Conservation (phyloP, 2,113 vertebrate species). For the Gorsachius goisagi region DNA sequence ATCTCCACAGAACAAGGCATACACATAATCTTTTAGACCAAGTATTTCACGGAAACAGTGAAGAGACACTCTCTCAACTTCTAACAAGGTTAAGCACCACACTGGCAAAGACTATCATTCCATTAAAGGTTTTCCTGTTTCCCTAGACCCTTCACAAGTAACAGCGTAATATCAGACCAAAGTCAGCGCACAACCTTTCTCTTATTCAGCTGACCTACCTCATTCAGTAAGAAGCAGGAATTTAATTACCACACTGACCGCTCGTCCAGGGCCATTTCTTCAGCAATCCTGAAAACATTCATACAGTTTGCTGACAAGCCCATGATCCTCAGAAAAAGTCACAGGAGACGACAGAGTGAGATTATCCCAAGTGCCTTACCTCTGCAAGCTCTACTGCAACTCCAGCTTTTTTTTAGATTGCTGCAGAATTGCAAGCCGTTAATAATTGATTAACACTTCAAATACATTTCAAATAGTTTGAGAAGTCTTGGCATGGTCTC, state of each 20-base stretch:
- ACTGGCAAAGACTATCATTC: neutral
- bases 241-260: neutral
- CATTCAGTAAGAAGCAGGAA: neutral
- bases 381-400: neutral
- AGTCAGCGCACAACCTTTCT: neutral
- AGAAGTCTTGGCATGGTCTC: neutral
- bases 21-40: neutral
- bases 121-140: neutral
- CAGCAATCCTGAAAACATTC: neutral
- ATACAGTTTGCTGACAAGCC: neutral
- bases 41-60: neutral
- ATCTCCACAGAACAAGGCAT: neutral
- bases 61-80: neutral
- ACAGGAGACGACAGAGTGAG: neutral
- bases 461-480: neutral
- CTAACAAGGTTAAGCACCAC: neutral
- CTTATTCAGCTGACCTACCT: neutral
- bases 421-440: neutral
- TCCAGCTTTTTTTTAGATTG: neutral
- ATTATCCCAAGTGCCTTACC: neutral
- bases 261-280: neutral
- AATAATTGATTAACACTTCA: neutral
- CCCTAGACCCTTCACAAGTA: neutral
- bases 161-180: neutral
- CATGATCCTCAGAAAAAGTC: neutral